phyloP scores from a whole-genome alignment of 2,113 vertebrate genomes.

The Pteronura brasiliensis region DNA sequence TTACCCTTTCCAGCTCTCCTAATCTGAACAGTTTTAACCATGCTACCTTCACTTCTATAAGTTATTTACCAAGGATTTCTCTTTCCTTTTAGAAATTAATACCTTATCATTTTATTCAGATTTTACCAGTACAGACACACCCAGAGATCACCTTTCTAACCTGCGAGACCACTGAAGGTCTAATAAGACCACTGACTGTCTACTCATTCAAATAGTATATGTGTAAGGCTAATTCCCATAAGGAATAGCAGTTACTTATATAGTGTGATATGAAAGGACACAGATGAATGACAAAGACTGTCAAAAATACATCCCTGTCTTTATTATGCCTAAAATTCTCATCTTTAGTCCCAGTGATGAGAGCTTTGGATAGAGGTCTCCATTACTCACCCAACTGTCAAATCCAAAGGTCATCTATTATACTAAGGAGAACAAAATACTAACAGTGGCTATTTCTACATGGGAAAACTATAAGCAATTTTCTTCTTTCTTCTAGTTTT shows the following conservation, averaged over 20 bases:
- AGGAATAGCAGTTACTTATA: neutral
- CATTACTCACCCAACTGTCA: neutral
- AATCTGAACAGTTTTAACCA: neutral
- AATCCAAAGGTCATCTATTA: neutral
- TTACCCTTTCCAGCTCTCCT: neutral
- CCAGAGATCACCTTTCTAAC: neutral
- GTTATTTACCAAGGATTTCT: neutral
- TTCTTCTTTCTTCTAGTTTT: slow-evolving; percentile 8
- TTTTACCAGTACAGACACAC: neutral
- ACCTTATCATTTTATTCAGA: neutral
- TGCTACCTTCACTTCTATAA: neutral
- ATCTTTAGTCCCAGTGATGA: neutral
- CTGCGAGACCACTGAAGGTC: neutral
- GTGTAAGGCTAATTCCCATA: neutral
- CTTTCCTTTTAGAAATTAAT: neutral
- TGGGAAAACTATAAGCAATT: neutral
- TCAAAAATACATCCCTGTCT: neutral
- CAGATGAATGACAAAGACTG: neutral
- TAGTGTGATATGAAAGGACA: neutral
- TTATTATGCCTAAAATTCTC: slow-evolving; percentile 24
- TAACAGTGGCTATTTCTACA: neutral
- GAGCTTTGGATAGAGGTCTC: neutral
- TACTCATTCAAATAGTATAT: neutral
- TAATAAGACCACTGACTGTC: neutral
- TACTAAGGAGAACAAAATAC: neutral